Base-by-base conservation (phyloP, 2,797 vertebrate genomes). In the Manis crassicaudata region DNA sequence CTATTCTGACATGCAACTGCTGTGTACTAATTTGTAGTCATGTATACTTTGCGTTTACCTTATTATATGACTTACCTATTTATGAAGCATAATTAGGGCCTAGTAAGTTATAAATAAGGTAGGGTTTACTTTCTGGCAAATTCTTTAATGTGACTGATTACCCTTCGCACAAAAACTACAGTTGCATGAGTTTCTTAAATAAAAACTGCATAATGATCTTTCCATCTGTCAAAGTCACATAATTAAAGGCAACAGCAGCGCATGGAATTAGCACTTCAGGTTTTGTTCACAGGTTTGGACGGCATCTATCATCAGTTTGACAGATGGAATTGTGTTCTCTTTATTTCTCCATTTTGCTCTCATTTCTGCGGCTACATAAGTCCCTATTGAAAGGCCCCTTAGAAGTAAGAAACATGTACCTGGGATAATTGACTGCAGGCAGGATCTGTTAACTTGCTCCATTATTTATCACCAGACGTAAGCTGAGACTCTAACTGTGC, bases 171-270 rank as follows among this genome's bases (percentile, higher is more conserved):
- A 98, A 97, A 97, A 97, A 18, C 89, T 96, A 67, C 68, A 90
- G 85, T 94, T 96, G 93, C 96, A 93, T 23, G 83, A 98, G 96
- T 68, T 76, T 97, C 98, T 98, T 97, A 98, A 98, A 98, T 97
- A 98, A 98, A 98, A 98, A 97, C 96, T 40, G 85, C 92, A 97
- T 72, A 81, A 97, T 96, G 97, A 98, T 98, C 96, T 98, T 98
- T 97, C 98, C 98, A 98, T 98, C 98, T 98, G 98, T 98, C 97
- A 98, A 98, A 98, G 62, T 68, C 77, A 85, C 94, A 97, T 98
- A 98, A 99, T 98, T 98, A 98, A 98, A 98, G 96, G 96, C 91
- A 98, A 95, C 88, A 94, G 94, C 96, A 97, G 96, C 3, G 89
- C 98, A 98, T 97, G 98, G 98, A 98, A 98, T 97, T 98, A 98